These are phyloP conservation scores for cat (Felis catus) DNA, from an alignment of 2,113 vertebrate species.

Conservation along the genomic window DNA sequence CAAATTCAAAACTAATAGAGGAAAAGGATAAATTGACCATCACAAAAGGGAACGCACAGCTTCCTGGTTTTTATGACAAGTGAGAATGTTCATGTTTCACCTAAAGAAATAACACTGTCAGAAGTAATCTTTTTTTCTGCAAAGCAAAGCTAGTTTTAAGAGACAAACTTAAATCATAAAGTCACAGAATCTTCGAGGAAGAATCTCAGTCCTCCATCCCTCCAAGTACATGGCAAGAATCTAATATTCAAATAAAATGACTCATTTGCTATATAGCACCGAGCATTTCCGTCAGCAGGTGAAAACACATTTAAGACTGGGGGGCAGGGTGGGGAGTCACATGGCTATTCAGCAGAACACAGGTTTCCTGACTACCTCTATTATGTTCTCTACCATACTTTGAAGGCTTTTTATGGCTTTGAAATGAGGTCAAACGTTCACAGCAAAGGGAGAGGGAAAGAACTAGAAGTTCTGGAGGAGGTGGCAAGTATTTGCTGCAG, in stretches of 20 bases:
- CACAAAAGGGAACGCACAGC: background rate
- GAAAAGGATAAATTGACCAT: background rate
- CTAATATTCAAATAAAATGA: background rate
- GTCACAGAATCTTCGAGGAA: background rate
- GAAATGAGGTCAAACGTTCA: constrained; percentile 34
- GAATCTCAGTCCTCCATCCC: background rate
- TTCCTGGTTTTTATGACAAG: background rate
- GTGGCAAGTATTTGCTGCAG: background rate
- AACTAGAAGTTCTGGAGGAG: background rate
- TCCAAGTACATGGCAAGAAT: background rate
- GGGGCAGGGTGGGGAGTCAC: background rate
- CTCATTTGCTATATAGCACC: background rate
- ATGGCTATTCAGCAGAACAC: background rate
- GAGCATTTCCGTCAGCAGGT: background rate
- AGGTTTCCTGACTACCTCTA: background rate
- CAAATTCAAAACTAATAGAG: background rate
- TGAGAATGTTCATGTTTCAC: background rate
- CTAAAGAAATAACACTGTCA: background rate
- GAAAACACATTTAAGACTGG: background rate
- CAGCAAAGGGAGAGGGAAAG: background rate
- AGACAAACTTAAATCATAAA: background rate
- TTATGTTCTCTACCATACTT: background rate
- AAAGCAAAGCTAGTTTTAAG: constrained; percentile 7
- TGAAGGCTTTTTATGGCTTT: constrained; percentile 3
- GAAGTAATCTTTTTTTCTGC: background rate